These are phyloP conservation scores for Cyprinodon diabolis DNA, from an alignment of 2,797 vertebrate genomes.

Conservation along the genomic window DNA sequence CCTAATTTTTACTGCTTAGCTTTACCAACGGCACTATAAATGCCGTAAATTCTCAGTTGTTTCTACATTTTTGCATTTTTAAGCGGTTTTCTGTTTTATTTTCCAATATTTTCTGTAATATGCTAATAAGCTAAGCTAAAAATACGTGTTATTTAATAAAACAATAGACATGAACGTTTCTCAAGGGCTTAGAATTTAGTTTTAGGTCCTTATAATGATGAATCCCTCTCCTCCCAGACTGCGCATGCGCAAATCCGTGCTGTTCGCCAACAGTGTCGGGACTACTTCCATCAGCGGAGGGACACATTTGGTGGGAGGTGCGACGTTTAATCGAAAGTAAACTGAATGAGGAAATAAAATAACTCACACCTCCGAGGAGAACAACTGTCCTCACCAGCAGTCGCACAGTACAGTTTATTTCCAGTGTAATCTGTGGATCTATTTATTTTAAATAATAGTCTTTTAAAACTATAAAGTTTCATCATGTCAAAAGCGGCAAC, in stretches of 20 bases:
- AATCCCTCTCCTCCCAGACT: not conserved
- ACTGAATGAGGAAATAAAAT: constrained; percentile 58
- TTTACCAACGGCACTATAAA: too few species aligned
- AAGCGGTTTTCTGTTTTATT: too few species aligned
- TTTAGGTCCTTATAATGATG: not conserved
- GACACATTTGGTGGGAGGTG: constrained; percentile 59
- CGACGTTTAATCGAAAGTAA: constrained; percentile 61
- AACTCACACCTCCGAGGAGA: not conserved
- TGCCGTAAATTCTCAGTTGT: too few species aligned
- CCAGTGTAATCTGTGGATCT: not conserved
- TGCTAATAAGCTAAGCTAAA: too few species aligned
- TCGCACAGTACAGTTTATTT: not conserved
- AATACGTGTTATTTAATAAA: too few species aligned
- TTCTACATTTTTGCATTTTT: too few species aligned
- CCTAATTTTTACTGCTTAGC: too few species aligned
- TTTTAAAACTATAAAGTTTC: not conserved
- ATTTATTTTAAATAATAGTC: not conserved
- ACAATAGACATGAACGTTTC: not conserved
- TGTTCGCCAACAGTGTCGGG: not conserved
- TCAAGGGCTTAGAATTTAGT: not conserved
- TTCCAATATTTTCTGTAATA: too few species aligned
- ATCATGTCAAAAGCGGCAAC: constrained; percentile 61
- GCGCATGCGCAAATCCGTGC: not conserved
- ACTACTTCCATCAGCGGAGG: constrained; percentile 26
- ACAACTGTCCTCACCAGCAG: not conserved